These are phyloP conservation scores for Leucosticte australis DNA, from an alignment of 2,113 vertebrate species.

Conservation along the genomic window DNA sequence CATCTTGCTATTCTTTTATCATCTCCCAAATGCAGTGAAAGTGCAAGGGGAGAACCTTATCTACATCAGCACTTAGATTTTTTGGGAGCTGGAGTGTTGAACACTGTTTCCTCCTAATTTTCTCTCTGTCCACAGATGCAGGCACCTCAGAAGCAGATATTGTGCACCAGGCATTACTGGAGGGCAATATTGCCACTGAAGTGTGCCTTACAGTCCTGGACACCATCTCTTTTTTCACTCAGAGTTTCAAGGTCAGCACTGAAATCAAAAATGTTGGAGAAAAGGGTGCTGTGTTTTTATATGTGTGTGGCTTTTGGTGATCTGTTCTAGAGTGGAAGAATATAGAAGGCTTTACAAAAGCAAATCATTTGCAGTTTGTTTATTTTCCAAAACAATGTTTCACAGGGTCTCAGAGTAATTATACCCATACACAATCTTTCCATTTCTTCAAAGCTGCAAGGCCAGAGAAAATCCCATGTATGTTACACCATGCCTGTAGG, in stretches of 20 bases:
- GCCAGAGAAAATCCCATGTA: neutral
- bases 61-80: neutral
- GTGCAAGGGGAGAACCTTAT: neutral
- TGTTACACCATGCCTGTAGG: neutral
- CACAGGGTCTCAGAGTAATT: neutral
- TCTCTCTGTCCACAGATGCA: constrained; percentile 63
- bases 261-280: neutral
- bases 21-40: neutral
- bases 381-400: neutral
- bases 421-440: neutral
- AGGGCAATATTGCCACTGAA: constrained; percentile 91
- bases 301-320: neutral
- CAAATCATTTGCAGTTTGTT: neutral
- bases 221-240: constrained; percentile 88
- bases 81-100: neutral
- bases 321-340: neutral
- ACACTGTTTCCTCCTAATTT: neutral
- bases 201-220: constrained; percentile 90
- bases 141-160: constrained; percentile 89
- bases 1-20: neutral
- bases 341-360: neutral
- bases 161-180: constrained; percentile 90
- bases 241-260: constrained; percentile 89
- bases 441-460: neutral
- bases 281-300: neutral